Conservation (phyloP, 1,140 invertebrate genomes). For the Aleiodes sp. region DNA sequence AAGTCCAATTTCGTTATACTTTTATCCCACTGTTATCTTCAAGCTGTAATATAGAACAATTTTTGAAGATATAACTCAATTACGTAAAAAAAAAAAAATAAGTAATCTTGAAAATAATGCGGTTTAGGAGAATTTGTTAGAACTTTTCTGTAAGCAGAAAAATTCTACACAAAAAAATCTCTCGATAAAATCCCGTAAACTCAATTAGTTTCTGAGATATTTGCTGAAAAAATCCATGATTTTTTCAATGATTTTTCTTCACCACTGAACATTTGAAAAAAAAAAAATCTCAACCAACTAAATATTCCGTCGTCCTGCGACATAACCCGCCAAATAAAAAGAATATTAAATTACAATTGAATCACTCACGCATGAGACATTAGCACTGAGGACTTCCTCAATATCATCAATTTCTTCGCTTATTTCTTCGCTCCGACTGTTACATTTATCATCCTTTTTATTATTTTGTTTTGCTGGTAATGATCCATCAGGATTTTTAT, state of each 20-base stretch:
- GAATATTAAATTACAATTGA: slow-evolving; percentile 30
- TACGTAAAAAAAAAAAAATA: too few relatives aligned
- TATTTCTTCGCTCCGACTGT: slow-evolving; percentile 55
- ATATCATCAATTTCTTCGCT: slow-evolving; percentile 61
- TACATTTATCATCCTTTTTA: slow-evolving; percentile 49
- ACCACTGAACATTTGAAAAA: not conserved
- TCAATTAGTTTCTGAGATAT: too few relatives aligned
- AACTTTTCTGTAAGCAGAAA: too few relatives aligned
- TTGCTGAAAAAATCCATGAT: not conserved
- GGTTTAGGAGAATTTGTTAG: too few relatives aligned
- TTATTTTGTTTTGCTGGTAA: slow-evolving; percentile 39
- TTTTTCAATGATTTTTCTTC: too few relatives aligned
- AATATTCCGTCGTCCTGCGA: not conserved
- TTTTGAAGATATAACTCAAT: too few relatives aligned
- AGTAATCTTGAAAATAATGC: too few relatives aligned
- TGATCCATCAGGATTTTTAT: slow-evolving; percentile 44
- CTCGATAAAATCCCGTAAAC: too few relatives aligned
- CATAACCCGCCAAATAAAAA: slow-evolving; percentile 1
- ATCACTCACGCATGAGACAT: slow-evolving; percentile 60
- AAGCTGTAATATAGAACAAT: slow-evolving; percentile 54
- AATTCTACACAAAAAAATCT: too few relatives aligned
- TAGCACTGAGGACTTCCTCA: slow-evolving; percentile 57
- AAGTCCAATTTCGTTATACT: slow-evolving; percentile 58
- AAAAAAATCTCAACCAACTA: slow-evolving; percentile 1
- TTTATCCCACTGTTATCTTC: slow-evolving; percentile 57